Conservation (phyloP, 2,113 vertebrate species). For the Poeciliopsis occidentalis region DNA sequence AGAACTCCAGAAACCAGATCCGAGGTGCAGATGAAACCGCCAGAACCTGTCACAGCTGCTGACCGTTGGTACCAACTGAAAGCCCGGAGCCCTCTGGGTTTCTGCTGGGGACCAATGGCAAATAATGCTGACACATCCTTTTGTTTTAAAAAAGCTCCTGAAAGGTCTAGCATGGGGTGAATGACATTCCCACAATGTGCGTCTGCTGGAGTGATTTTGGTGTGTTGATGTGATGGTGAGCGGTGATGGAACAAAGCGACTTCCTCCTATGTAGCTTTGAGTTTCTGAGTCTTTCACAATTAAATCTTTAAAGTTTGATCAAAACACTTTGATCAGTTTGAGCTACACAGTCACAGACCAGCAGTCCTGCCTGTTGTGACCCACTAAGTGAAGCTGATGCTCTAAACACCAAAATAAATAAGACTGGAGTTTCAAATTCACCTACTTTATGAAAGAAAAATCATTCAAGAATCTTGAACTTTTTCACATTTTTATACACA, state of each 20-base stretch:
- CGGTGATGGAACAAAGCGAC: neutral
- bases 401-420: neutral
- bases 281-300: neutral
- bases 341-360: neutral
- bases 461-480: no score
- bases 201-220: constrained; percentile 39
- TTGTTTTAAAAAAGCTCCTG: constrained; percentile 78
- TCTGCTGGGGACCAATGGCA: constrained; percentile 46
- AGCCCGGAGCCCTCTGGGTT: constrained; percentile 13
- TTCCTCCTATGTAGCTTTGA: neutral
- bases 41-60: constrained; percentile 9
- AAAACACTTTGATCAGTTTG: neutral
- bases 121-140: constrained; percentile 76
- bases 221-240: neutral
- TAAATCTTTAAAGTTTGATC: neutral
- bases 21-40: constrained; percentile 13
- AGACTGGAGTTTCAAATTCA: neutral
- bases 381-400: no score
- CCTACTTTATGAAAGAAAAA: no score
- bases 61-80: constrained; percentile 28
- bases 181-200: constrained; percentile 70
- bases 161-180: constrained; percentile 79
- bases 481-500: no score
- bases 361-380: neutral
- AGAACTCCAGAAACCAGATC: neutral